These are phyloP conservation scores for Dendrocopos noguchii DNA, from an alignment of 2,113 vertebrate genomes.

Conservation along the genomic window DNA sequence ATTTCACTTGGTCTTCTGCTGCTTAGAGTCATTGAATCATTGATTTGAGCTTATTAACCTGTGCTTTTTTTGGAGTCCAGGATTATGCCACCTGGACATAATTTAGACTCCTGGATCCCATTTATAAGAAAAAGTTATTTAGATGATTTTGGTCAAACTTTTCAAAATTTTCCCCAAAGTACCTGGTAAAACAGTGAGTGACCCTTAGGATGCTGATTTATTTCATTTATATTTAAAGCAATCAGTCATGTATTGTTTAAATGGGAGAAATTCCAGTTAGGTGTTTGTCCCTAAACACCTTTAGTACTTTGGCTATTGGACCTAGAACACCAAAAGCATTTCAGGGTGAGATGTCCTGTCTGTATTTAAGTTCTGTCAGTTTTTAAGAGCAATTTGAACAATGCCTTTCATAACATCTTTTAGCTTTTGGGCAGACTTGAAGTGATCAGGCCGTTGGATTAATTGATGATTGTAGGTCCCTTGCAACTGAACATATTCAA, in stretches of 20 bases:
- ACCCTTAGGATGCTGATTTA: rapidly evolving
- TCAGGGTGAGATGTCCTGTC: not conserved
- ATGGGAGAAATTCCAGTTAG: not conserved
- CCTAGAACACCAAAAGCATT: not conserved
- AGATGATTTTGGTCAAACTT: not conserved
- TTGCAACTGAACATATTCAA: not conserved
- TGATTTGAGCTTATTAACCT: not conserved
- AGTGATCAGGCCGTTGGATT: not conserved
- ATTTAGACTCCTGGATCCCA: not conserved
- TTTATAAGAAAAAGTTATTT: not conserved
- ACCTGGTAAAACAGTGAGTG: not conserved
- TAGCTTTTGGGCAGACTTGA: not conserved
- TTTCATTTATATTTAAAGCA: not conserved
- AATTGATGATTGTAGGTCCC: not conserved
- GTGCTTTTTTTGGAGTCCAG: not conserved
- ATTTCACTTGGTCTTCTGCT: not conserved
- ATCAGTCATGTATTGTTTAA: not conserved
- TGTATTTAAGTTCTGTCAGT: not conserved
- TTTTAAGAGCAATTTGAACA: not conserved
- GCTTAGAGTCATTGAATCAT: not conserved
- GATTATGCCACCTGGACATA: not conserved
- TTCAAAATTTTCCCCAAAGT: not conserved
- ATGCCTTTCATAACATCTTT: not conserved
- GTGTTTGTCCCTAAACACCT: not conserved
- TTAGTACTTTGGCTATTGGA: not conserved